Conservation (phyloP, 2,797 vertebrate species). For the Staurois parvus region DNA sequence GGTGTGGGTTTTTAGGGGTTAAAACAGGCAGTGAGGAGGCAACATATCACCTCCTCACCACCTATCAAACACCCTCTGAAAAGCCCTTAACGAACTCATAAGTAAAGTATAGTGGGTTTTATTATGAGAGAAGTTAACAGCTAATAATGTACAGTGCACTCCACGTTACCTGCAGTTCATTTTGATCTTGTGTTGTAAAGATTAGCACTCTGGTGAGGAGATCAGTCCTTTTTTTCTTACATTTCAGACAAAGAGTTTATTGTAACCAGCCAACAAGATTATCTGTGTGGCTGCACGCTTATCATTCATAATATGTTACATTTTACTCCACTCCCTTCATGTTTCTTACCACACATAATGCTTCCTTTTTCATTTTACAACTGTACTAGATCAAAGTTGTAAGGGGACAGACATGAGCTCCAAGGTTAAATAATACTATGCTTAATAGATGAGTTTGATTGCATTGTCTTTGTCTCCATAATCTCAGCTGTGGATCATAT, state of each 20-base stretch:
- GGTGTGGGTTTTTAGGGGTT: too few relatives aligned
- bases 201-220: slow-evolving; percentile 27
- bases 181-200: slow-evolving; percentile 43
- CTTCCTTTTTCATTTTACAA: slow-evolving; percentile 54
- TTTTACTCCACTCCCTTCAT: slow-evolving; percentile 61
- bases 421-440: slow-evolving; percentile 38
- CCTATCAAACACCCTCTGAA: too few relatives aligned
- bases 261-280: slow-evolving; percentile 44
- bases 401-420: slow-evolving; percentile 16
- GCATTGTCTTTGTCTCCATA: slow-evolving; percentile 44
- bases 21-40: too few relatives aligned
- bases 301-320: slow-evolving; percentile 61
- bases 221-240: slow-evolving; percentile 16
- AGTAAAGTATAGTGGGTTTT: not conserved
- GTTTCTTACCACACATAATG: slow-evolving; percentile 42
- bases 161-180: slow-evolving; percentile 36
- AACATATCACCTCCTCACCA: too few relatives aligned
- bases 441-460: slow-evolving; percentile 30
- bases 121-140: not conserved
- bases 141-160: slow-evolving; percentile 18
- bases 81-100: too few relatives aligned
- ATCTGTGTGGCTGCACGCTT: slow-evolving; percentile 48
- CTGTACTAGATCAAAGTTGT: slow-evolving; percentile 52
- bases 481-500: slow-evolving; percentile 7
- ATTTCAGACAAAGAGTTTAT: slow-evolving; percentile 55